phyloP scores from a whole-genome alignment of 2,113 vertebrate species.

The Desmodus rotundus region DNA sequence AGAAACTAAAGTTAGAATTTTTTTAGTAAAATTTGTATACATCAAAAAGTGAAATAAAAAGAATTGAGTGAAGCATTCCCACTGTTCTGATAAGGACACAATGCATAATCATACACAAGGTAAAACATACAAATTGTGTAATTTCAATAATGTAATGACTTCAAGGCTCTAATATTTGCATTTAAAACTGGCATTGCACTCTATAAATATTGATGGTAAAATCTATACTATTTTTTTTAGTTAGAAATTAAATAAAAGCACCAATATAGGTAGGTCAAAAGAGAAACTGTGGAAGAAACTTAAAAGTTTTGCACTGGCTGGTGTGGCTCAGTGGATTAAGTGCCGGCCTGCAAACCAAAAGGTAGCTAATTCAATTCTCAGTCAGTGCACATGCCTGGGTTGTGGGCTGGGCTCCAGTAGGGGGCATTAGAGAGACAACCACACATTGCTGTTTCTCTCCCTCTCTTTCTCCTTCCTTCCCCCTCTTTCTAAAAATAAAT shows the following conservation, averaged over 20 bases:
- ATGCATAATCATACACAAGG: background rate
- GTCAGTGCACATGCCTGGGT: too few species aligned
- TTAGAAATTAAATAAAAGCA: constrained; percentile 10
- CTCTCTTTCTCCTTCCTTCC: too few species aligned
- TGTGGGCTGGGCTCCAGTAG: too few species aligned
- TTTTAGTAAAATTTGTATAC: background rate
- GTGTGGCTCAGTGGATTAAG: too few species aligned
- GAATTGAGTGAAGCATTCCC: background rate
- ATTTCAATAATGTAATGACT: background rate
- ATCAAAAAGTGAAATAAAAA: background rate
- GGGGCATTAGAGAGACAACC: too few species aligned
- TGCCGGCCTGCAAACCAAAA: too few species aligned
- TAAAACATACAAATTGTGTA: background rate
- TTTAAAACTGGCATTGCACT: background rate
- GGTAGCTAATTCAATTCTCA: too few species aligned
- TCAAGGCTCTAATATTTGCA: background rate
- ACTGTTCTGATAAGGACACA: background rate
- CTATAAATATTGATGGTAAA: background rate
- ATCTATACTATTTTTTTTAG: background rate
- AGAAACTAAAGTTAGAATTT: background rate
- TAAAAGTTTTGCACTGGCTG: too few species aligned
- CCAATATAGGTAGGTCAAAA: background rate
- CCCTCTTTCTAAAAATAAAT: too few species aligned
- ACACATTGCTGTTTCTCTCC: too few species aligned
- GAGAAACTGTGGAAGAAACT: background rate